Percentiles rank a stretch among this genome's conserved stretches.
Evolutionary conservation across 2,113 vertebrate genomes (phyloP).

Genomic region (Heterotis niloticus): DNA sequence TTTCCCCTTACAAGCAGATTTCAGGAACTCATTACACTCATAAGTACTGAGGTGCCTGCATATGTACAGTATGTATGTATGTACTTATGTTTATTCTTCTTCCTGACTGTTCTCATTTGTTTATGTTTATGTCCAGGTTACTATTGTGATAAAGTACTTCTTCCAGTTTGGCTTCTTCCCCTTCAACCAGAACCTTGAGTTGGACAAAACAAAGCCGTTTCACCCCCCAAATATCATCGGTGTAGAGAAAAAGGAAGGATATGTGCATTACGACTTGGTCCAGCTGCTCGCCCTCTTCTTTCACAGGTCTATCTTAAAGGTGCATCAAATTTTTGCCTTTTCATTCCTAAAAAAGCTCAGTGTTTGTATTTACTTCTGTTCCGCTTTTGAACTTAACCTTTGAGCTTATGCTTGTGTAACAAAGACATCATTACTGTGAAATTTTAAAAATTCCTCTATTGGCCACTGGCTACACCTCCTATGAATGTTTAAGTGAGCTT

Average conservation of each 20-base stretch:
- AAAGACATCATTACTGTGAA: not conserved
- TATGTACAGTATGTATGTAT: too few species aligned
- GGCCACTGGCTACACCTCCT: too few species aligned
- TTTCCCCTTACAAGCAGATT: too few species aligned
- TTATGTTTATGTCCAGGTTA: conserved; percentile 62
- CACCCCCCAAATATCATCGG: conserved; percentile 88
- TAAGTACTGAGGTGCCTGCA: too few species aligned
- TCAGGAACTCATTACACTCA: too few species aligned
- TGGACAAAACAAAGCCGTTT: conserved; percentile 77
- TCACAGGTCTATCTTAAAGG: conserved; percentile 88
- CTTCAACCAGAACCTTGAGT: conserved; percentile 78
- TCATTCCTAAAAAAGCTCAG: not conserved
- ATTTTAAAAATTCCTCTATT: too few species aligned
- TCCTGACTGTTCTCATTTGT: not conserved
- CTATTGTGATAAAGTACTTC: conserved; percentile 93
- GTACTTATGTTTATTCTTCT: not conserved
- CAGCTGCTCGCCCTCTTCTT: conserved; percentile 88
- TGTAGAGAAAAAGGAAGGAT: conserved; percentile 90
- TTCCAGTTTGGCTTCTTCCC: conserved; percentile 96
- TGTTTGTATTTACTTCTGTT: not conserved
- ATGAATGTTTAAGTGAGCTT: too few species aligned
- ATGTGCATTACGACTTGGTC: conserved; percentile 86
- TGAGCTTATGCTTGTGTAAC: not conserved
- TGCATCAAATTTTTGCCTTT: conserved; percentile 39
- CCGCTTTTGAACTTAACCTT: not conserved